Evolutionary conservation across 2,797 vertebrate species (phyloP), one percentile per base, ranked within the genome.

Genomic region (Microctenopoma stevenorrisi): DNA sequence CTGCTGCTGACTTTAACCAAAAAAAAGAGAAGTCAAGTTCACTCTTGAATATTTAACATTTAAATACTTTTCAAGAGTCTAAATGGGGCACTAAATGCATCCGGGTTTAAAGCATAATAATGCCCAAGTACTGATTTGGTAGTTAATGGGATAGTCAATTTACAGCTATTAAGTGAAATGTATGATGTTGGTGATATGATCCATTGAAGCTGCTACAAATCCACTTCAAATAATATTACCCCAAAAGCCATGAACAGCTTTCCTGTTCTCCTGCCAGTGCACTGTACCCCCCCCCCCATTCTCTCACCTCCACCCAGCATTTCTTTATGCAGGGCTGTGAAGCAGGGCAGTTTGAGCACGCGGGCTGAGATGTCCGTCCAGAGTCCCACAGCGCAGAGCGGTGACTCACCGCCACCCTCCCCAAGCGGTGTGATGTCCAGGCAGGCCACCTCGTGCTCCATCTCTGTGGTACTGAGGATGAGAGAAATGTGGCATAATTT

Each of bases 341-440:
- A 99, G 13, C 95, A 96, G 5, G 98, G 98, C 54, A 99, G 94
- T 74, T 96, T 97, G 14, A 98, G 94, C 77, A 99, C 96, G 1
- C 97, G 96, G 59, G 98, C 97, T 0, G 98, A 99, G 89, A 99
- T 99, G 89, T 99, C 98, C 0, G 98, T 99, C 98, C 98, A 99
- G 64, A 99, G 95, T 55, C 98, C 98, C 4, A 99, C 97, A 0
- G 98, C 97, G 15, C 98, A 99, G 28, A 99, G 95, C 0, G 94
- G 94, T n/a, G 97, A 98, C 91, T 97, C 94, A 18, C 94, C 93
- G 0, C 74, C 94, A 0, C 89, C 94, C 63, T 98, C 98, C 42
- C 96, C 96, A 57, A 99, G 72, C 0, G 98, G 97, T 1, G 98
- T 99, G 93, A 99, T 98, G 91, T 99, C 98, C 91, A 99, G 89